Percentiles rank a stretch among this genome's conserved stretches.
Evolutionary conservation across 2,888 invertebrate species (phyloP).

Genomic region (Cheilosia impressa): DNA sequence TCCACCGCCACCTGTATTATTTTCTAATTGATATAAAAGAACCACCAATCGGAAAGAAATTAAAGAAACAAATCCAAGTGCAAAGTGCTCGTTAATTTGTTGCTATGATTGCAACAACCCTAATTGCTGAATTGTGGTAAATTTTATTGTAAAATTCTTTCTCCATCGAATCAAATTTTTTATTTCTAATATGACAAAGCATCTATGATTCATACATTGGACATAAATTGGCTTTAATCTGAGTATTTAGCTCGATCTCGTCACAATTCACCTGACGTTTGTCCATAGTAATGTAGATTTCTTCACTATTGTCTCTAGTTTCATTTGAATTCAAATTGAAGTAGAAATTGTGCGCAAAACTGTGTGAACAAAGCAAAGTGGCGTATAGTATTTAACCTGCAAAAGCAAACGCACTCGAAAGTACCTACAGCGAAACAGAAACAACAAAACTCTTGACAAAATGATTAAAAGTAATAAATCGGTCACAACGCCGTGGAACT

Average conservation of each 20-base stretch:
- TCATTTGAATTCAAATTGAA: not conserved
- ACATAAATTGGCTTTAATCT: not conserved
- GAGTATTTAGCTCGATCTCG: no score
- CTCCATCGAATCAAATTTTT: conserved; percentile 9
- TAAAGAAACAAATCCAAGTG: conserved; percentile 8
- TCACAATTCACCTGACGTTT: no score
- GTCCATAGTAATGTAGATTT: no score
- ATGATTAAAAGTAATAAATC: conserved; percentile 58
- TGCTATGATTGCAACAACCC: conserved; percentile 66
- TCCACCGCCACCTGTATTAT: not conserved
- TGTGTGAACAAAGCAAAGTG: conserved; percentile 6
- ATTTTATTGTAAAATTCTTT: conserved; percentile 25
- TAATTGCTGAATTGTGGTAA: conserved; percentile 74
- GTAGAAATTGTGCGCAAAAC: not conserved
- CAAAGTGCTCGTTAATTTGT: conserved; percentile 5
- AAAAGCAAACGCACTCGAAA: not conserved
- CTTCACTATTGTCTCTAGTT: not conserved
- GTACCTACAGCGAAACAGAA: not conserved
- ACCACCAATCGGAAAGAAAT: not conserved
- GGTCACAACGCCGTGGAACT: conserved; percentile 64
- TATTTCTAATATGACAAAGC: not conserved
- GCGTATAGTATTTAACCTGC: not conserved
- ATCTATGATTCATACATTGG: not conserved
- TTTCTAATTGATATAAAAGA: not conserved
- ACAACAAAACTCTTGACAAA: conserved; percentile 22